Base-by-base conservation (phyloP, 2,797 vertebrate genomes). In the Lepidocolaptes lacrymiger region DNA sequence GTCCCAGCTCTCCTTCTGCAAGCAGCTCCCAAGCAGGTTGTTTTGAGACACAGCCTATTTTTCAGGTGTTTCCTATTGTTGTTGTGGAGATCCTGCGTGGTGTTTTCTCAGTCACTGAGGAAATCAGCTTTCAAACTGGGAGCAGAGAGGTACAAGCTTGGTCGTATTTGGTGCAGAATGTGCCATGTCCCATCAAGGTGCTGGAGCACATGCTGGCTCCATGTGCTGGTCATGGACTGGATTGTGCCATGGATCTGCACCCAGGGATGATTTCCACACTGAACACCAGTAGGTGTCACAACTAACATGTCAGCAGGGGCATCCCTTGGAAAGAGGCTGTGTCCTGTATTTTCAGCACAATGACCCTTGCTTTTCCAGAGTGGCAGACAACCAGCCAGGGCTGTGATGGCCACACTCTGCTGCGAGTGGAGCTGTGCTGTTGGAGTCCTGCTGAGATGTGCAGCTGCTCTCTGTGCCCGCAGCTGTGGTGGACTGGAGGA, bases 401-500 rank as follows among this genome's bases (percentile, higher is more conserved):
- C 52, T 69, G 48, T 69, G 58, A 26, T 28, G 51, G 24, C 34
- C 52, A n/a, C 48, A 28, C 37, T 56, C 27, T 61, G n/a, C 48
- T 58, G 48, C 48, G 69, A 27, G 55, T 3, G 12, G 23, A 17
- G 41, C 23, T 26, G n/a, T 12, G 2, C 22, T 52, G n/a, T 7
- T 56, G 54, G 56, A 56, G 39, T 22, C 34, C 58, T 69, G 23
- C 21, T 62, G 54, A 43, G 46, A 21, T n/a, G 28, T 36, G 48
- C 12, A 2, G 18, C 15, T 4, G 6, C 30, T 55, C 36, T 0
- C 0, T 69, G 7, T 24, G 51, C 30, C 67, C 14, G 7, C 0
- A 8, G 44, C 48, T n/a, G 34, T 30, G 6, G 10, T 20, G 48
- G 43, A 43, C 34, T 52, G 24, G 18, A 71, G 66, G 43, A 69